Percentiles rank a stretch among this genome's conserved stretches.
These are phyloP conservation scores for Megaptera novaeangliae DNA, from an alignment of 2,113 vertebrate species.

Conservation along the genomic window DNA sequence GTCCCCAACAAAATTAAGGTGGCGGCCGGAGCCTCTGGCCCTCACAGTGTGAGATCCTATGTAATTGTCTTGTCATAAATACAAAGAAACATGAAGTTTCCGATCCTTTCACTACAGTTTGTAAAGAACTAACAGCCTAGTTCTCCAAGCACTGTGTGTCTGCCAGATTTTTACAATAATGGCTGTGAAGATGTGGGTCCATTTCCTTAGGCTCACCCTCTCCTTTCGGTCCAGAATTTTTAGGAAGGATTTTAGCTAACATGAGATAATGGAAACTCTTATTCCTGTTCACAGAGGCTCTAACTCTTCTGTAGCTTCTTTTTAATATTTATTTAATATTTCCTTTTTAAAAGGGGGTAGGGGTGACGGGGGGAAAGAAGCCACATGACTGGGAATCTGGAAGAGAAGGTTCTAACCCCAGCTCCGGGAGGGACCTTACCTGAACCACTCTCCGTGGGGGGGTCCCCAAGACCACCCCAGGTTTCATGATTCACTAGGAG, in stretches of 20 bases:
- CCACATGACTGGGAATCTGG: not conserved
- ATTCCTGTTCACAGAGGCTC: not conserved
- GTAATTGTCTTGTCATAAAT: not conserved
- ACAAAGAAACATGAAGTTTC: not conserved
- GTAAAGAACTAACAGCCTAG: not conserved
- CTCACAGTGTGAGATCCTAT: not conserved
- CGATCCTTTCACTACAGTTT: not conserved
- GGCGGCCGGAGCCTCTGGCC: not conserved
- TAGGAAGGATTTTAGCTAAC: not conserved
- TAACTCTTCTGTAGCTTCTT: not conserved
- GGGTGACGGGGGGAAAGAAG: not conserved
- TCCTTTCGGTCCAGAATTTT: not conserved
- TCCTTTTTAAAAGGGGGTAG: not conserved
- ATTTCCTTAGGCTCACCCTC: not conserved
- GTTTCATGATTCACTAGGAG: not conserved
- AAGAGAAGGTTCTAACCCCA: not conserved
- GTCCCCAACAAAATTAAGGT: not conserved
- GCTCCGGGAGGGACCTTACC: not conserved
- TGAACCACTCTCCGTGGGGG: not conserved
- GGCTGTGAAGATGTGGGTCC: too few species aligned
- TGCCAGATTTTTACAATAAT: not conserved
- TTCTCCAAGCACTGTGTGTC: not conserved
- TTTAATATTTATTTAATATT: not conserved
- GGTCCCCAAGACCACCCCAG: not conserved
- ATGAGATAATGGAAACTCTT: not conserved